Evolutionary conservation across 2,797 vertebrate genomes (phyloP), one percentile per base, ranked within the genome.

Genomic region (Falco biarmicus): DNA sequence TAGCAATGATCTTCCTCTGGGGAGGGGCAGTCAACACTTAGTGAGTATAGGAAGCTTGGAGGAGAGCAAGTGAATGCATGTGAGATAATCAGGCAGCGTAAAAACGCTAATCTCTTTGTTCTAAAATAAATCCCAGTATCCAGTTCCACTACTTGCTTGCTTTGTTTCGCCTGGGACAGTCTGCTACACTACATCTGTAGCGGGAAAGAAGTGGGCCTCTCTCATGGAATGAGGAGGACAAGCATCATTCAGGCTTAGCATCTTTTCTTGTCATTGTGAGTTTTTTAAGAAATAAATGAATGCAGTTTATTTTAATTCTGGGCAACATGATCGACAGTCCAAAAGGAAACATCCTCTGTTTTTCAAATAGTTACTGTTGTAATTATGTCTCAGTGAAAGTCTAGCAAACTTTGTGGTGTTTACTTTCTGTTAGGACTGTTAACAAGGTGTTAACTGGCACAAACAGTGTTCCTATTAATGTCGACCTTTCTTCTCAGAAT

Each of bases 271-370:
- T 64, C 43, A 39, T 41, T 68, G 11, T 3, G 1, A 26, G 16
- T 10, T 45, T 95, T 60, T 54, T n/a, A 41, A 69, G 34, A 37
- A 89, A 64, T 24, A 64, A 63, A 83, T 26, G 1, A 22, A 20
- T 82, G 34, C 32, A 16, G 19, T 65, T 73, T 32, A 28, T 84
- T 81, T 87, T 74, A 57, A 65, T 48, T 84, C 50, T 79, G 65
- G 25, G 37, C 13, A 77, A 34, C 0, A 0, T 4, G 9, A 64
- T 4, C 57, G 54, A 51, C 11, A 39, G 11, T 22, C 59, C 1
- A 1, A 53, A 78, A 34, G 53, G 24, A 20, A 77, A 41, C 32
- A 81, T 24, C n/a, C 37, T 90, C 65, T 76, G 5, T 24, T 79
- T 82, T 92, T 73, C 60, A 43, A 45, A 25, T 24, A 43, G 31